phyloP scores from a whole-genome alignment of 64 coral and sea anemone species.

The Acropora tenuis region DNA sequence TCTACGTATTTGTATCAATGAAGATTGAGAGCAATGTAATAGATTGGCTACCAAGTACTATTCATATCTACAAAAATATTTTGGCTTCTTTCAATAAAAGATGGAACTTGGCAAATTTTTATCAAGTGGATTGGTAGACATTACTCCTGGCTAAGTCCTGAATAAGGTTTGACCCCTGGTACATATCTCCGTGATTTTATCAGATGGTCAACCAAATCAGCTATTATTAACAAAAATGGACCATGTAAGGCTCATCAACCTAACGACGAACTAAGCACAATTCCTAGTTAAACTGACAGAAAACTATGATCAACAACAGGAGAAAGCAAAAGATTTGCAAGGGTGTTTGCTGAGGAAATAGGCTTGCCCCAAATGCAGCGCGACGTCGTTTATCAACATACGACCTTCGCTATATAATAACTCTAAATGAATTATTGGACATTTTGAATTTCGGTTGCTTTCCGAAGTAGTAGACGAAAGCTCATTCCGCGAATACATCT shows the following conservation, averaged over 20 bases:
- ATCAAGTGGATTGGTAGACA: neutral
- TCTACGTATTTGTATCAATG: too few relatives aligned
- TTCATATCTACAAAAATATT: too few relatives aligned
- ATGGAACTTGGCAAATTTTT: too few relatives aligned
- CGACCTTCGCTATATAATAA: neutral
- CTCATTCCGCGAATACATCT: neutral
- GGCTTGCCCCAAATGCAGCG: neutral
- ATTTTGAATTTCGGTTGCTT: too few relatives aligned
- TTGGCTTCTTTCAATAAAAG: too few relatives aligned
- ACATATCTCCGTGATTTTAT: neutral
- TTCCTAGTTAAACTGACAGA: neutral
- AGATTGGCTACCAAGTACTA: too few relatives aligned
- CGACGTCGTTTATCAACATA: neutral
- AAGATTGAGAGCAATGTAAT: too few relatives aligned
- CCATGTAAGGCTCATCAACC: neutral
- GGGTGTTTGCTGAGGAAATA: neutral
- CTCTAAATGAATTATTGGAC: neutral
- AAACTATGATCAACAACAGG: neutral
- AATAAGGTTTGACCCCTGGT: too few relatives aligned
- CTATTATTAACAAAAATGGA: neutral
- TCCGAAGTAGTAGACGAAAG: neutral
- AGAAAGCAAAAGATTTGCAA: neutral
- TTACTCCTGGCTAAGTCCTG: neutral
- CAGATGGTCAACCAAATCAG: neutral
- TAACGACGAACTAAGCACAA: neutral